Base-by-base conservation (phyloP, 2,113 vertebrate species). In the Spermophilus dauricus region DNA sequence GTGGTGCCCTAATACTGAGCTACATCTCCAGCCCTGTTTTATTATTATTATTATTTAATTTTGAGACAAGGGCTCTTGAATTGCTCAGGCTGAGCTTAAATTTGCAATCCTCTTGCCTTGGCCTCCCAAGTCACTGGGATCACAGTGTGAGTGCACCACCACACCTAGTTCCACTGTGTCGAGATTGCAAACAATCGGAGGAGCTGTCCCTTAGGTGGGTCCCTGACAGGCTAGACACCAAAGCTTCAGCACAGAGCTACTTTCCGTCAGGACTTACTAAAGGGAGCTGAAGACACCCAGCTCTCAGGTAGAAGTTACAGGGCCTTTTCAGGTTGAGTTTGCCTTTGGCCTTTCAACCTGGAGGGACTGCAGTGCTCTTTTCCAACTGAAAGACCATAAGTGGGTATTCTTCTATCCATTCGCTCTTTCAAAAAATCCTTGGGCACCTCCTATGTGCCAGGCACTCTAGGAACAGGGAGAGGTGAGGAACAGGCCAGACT, bases 241-340 rank as follows among this genome's bases (percentile, higher is more conserved):
- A 0, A 4, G 48, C 7, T 9, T 42, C 16, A 0, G 14, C 53
- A 20, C 12, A 16, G 42, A 42, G 32, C 5, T 5, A 20, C 30
- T 5, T 17, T 34, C 28, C 18, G 9, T 1, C 7, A n/a, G 65
- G n/a, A 56, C 63, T 45, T 51, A 37, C n/a, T 32, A 45, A 85
- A 69, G 34, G 17, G 20, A 90, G 16, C 61, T 37, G 45, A 70
- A 45, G 2, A 30, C 7, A 32, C 32, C 45, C 2, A 45, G 39
- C 17, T 24, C 63, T 34, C 77, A n/a, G 1, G 3, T 2, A 24
- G 72, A 22, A 51, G 14, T 37, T 3, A 61, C 20, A 39, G 0
- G 5, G 0, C 30, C 12, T 9, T 69, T 76, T 32, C 5, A 76
- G 65, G 61, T 70, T 28, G 67, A 65, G 51, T 56, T 8, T 18